A percentile compares a stretch with the other conserved stretches of the same genome.
Evolutionary conservation across 2,888 invertebrate genomes (phyloP).

Genomic region (Nomada lathburiana): DNA sequence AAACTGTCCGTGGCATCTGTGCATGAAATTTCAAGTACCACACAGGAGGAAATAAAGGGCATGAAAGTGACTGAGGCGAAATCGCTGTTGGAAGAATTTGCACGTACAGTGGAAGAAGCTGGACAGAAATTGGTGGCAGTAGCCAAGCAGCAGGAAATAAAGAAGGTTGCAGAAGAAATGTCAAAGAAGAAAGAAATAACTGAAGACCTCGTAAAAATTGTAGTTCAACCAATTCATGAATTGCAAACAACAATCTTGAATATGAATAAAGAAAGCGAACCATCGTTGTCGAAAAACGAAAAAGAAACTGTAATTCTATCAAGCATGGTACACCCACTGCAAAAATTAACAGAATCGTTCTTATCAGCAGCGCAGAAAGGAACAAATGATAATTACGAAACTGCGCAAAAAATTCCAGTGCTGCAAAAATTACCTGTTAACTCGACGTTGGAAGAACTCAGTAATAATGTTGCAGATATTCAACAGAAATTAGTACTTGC

Average conservation of each 20-base stretch:
- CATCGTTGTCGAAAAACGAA: background rate
- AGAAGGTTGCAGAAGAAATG: background rate
- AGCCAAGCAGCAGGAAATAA: slow-evolving; percentile 34
- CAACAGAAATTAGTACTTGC: slow-evolving; percentile 48
- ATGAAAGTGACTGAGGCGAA: slow-evolving; percentile 24
- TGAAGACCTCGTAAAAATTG: slow-evolving; percentile 34
- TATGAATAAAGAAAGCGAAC: slow-evolving; percentile 40
- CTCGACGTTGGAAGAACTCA: slow-evolving; percentile 51
- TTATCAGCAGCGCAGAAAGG: slow-evolving; percentile 43
- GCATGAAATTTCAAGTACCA: slow-evolving; percentile 27
- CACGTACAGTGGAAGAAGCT: slow-evolving; percentile 67
- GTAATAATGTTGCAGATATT: slow-evolving; percentile 41
- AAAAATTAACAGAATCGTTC: slow-evolving; percentile 55
- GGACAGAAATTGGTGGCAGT: slow-evolving; percentile 32
- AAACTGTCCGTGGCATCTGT: slow-evolving; percentile 52
- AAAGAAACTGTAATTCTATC: slow-evolving; percentile 39
- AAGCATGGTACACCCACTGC: slow-evolving; percentile 56
- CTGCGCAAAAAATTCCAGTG: background rate
- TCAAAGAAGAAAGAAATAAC: background rate
- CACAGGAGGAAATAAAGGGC: slow-evolving; percentile 34
- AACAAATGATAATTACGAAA: slow-evolving; percentile 3
- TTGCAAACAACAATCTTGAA: slow-evolving; percentile 50
- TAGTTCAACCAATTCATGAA: slow-evolving; percentile 46
- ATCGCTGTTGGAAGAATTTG: slow-evolving; percentile 82
- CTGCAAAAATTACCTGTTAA: slow-evolving; percentile 58